Percentiles rank a stretch among this genome's conserved stretches.
Evolutionary conservation across 2,888 invertebrate species (phyloP).

Genomic region (Deilephila elpenor): DNA sequence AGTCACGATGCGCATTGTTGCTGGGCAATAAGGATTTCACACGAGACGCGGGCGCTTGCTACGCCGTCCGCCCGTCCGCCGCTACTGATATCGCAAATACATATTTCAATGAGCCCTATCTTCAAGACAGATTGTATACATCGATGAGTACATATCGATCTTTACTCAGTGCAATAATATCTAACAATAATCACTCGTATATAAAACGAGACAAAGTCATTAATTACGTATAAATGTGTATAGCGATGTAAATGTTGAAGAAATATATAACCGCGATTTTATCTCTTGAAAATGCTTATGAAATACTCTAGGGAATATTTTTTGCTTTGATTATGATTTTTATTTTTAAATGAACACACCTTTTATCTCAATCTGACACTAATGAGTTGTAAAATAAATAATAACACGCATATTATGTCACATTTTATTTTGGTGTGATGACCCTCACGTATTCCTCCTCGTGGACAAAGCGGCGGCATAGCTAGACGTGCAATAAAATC

Average conservation of each 20-base stretch:
- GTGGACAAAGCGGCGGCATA: neutral
- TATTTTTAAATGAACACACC: no score
- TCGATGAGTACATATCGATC: constrained; percentile 15
- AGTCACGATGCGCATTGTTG: constrained; percentile 79
- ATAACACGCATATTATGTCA: neutral
- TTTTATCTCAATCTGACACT: no score
- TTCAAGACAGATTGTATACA: constrained; percentile 50
- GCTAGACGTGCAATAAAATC: neutral
- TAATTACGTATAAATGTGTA: no score
- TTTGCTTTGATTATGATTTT: no score
- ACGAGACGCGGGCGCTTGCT: constrained; percentile 66
- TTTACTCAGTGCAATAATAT: neutral
- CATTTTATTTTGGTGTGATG: neutral
- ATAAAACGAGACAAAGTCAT: neutral
- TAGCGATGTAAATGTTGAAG: no score
- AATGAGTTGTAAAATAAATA: no score
- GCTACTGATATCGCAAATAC: constrained; percentile 63
- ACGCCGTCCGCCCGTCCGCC: constrained; percentile 37
- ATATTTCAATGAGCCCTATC: constrained; percentile 67
- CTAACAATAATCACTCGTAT: neutral
- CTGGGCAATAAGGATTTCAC: constrained; percentile 72
- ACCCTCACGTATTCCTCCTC: neutral
- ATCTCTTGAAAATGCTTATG: no score
- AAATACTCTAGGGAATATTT: no score
- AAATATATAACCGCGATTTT: no score